These are phyloP conservation scores for Drosophila pectinifera DNA, from an alignment of 1,140 invertebrate species.

Conservation along the genomic window DNA sequence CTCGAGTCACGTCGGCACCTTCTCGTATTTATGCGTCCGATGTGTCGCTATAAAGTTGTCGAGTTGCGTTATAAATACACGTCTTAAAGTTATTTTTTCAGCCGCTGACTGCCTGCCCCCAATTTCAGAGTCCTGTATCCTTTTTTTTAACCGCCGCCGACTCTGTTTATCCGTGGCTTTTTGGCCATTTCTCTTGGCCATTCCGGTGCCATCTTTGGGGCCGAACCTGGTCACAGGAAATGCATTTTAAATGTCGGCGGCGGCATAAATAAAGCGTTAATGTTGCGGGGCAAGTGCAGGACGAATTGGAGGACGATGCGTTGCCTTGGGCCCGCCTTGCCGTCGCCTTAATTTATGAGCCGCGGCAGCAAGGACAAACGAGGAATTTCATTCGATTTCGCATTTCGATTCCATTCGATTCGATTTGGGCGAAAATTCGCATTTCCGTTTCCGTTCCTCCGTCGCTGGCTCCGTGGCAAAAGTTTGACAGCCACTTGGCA, in stretches of 20 bases:
- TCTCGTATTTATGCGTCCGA: conserved; percentile 62
- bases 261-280: conserved; percentile 79
- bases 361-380: conserved; percentile 57
- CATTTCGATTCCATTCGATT: conserved; percentile 61
- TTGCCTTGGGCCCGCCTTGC: conserved; percentile 11
- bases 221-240: conserved; percentile 56
- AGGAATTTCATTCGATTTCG: conserved; percentile 57
- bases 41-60: conserved; percentile 59
- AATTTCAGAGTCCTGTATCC: conserved; percentile 1
- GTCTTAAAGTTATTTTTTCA: conserved; percentile 62
- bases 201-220: conserved; percentile 26
- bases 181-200: conserved; percentile 39
- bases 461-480: conserved; percentile 43
- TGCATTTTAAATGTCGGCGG: conserved; percentile 77
- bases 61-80: conserved; percentile 66
- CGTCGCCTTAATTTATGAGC: conserved; percentile 76
- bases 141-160: background rate
- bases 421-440: conserved; percentile 58
- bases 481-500: conserved; percentile 81
- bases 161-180: conserved; percentile 25
- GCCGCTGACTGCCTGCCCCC: conserved; percentile 1
- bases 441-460: conserved; percentile 9
- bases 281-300: conserved; percentile 55
- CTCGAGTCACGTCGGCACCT: conserved; percentile 36
- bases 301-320: conserved; percentile 6